A percentile compares a stretch with the other conserved stretches of the same genome.
Evolutionary conservation across 2,113 vertebrate genomes (phyloP).

Genomic region (Ciconia stormi): DNA sequence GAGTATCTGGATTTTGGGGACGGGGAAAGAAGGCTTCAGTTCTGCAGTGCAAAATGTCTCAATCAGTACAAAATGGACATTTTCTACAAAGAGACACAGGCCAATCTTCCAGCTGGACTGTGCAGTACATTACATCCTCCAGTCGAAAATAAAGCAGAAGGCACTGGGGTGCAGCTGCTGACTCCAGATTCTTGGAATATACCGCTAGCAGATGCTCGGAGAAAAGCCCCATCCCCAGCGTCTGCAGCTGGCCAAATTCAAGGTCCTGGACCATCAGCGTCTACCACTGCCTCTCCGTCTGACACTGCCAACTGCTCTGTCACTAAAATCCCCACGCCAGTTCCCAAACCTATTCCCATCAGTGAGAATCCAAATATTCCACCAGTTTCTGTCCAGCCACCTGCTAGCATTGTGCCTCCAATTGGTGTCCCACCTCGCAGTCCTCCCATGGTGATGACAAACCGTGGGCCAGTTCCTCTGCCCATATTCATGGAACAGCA

Average conservation of each 20-base stretch:
- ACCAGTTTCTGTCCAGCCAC: slow-evolving; percentile 86
- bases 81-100: slow-evolving; percentile 99
- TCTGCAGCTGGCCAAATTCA: slow-evolving; percentile 82
- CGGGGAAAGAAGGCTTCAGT: slow-evolving; percentile 97
- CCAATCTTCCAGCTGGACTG: slow-evolving; percentile 92
- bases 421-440: slow-evolving; percentile 91
- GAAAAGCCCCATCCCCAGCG: slow-evolving; percentile 91
- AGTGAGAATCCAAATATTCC: slow-evolving; percentile 88
- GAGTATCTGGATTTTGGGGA: slow-evolving; percentile 99
- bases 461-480: slow-evolving; percentile 92
- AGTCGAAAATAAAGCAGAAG: slow-evolving; percentile 89
- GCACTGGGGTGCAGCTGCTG: slow-evolving; percentile 91
- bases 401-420: slow-evolving; percentile 82
- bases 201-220: slow-evolving; percentile 89
- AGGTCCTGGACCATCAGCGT: slow-evolving; percentile 83
- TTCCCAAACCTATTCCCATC: slow-evolving; percentile 85
- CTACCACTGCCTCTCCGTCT: slow-evolving; percentile 88
- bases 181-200: slow-evolving; percentile 99
- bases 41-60: slow-evolving; percentile 99
- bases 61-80: slow-evolving; percentile 99
- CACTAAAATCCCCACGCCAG: slow-evolving; percentile 94
- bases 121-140: slow-evolving; percentile 88
- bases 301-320: slow-evolving; percentile 87
- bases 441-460: slow-evolving; percentile 98
- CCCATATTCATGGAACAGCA: slow-evolving; percentile 99